A percentile compares a stretch with the other conserved stretches of the same genome.
Conservation (phyloP, 2,888 invertebrate genomes). For the Cephus pulcher region DNA sequence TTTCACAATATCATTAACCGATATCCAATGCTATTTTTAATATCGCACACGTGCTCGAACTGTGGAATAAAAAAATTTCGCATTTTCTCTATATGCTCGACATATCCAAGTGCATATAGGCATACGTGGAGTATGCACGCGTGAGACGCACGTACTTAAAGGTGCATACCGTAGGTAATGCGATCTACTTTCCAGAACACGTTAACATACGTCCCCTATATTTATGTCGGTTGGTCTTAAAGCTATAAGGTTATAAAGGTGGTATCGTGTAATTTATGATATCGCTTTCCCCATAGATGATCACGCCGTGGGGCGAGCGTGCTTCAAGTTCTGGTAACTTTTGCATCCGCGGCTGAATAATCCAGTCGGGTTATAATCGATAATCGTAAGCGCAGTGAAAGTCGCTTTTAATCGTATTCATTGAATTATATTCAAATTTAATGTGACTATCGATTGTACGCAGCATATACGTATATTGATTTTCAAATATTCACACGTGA, state of each 20-base stretch:
- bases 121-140: neutral
- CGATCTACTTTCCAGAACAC: constrained; percentile 19
- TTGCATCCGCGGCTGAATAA: neutral
- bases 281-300: constrained; percentile 4
- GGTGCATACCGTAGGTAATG: constrained; percentile 20
- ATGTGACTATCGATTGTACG: neutral
- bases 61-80: neutral
- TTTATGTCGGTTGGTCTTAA: constrained; percentile 1
- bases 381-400: neutral
- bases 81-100: neutral
- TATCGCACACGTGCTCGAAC: no score
- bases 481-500: neutral
- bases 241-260: constrained; percentile 7
- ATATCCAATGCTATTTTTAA: neutral
- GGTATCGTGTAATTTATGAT: constrained; percentile 5
- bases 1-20: no score
- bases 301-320: neutral
- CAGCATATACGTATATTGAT: neutral
- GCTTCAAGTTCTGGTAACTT: neutral
- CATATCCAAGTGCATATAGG: neutral
- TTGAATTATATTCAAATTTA: constrained; percentile 1
- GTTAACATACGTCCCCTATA: neutral
- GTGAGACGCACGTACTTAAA: neutral
- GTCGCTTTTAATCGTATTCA: neutral
- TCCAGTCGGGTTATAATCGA: neutral